Evolutionary conservation across 2,797 vertebrate genomes (phyloP), one percentile per base, ranked within the genome.

Genomic region (Trematocara caparti): DNA sequence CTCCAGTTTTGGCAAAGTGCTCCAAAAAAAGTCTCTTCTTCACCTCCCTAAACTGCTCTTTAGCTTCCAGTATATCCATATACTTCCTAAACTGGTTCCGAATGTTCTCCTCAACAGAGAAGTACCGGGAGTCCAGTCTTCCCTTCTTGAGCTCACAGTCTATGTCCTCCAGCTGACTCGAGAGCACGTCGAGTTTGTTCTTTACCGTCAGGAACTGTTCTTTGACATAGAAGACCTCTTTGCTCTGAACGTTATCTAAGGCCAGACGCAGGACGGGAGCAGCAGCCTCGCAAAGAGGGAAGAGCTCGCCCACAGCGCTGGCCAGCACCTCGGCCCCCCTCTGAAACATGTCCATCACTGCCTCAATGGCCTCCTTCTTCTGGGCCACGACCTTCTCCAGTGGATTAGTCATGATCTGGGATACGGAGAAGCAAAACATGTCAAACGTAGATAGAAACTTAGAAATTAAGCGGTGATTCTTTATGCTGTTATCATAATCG

Each of bases 41-140:
- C 75, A 96, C 95, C 4, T 95, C 87, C 19, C 49, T 90, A 86
- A 95, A 96, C 92, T 95, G 88, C 9, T 91, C 92, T 32, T 94
- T 95, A 1, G 96, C 96, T 75, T 96, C 94, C 80, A 97, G 51
- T 84, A 97, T 95, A 80, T 96, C 96, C 82, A 96, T 79, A 17
- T 96, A 96, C 79, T 96, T 97, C 69, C 96, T 83, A 17, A 96
- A 97, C 90, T 96, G 96, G 90, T 96, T 96, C 45, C 94, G 84
- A 7, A 97, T 76, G 92, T 96, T 96, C 88, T 97, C 96, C 86
- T 97, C 96, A 66, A 94, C 89, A 0, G 62, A 62, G 71, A 96
- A 97, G 89, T 95, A 96, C 32, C 92, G 90, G 0, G 91, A 86
- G 73, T 97, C 96, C 83, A 96, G 78, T 8, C 64, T 77, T 1